phyloP scores from a whole-genome alignment of 2,113 vertebrate species.

The Prunella himalayana region DNA sequence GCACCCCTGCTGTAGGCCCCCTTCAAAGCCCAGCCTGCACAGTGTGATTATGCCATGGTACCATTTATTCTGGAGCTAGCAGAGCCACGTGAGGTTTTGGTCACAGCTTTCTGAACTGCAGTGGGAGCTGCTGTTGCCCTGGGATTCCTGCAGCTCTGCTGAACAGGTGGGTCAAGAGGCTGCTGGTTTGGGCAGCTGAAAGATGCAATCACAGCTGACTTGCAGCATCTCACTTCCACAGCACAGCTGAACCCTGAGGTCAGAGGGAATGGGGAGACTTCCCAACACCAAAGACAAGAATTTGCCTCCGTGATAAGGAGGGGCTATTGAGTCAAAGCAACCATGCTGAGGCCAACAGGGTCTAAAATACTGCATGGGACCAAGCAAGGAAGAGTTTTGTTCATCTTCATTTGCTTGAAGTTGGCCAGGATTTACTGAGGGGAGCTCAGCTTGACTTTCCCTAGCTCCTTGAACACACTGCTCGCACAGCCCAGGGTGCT shows the following conservation, averaged over 20 bases:
- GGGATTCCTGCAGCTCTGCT: background rate
- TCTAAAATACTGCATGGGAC: background rate
- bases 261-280: accelerated
- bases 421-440: background rate
- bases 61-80: background rate
- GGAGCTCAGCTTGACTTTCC: background rate
- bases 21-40: background rate
- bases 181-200: accelerated
- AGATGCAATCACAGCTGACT: background rate
- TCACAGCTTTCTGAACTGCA: background rate
- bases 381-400: background rate
- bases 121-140: background rate
- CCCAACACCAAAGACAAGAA: background rate
- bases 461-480: background rate
- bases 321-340: background rate
- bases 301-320: background rate
- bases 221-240: background rate
- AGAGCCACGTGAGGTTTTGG: background rate
- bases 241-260: background rate
- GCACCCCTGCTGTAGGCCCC: background rate
- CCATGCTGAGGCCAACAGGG: background rate
- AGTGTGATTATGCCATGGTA: background rate
- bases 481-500: background rate
- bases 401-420: background rate
- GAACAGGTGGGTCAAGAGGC: background rate